A percentile compares a stretch with the other conserved stretches of the same genome.
Conservation (phyloP, 1,140 invertebrate species). For the Prorops nasuta region DNA sequence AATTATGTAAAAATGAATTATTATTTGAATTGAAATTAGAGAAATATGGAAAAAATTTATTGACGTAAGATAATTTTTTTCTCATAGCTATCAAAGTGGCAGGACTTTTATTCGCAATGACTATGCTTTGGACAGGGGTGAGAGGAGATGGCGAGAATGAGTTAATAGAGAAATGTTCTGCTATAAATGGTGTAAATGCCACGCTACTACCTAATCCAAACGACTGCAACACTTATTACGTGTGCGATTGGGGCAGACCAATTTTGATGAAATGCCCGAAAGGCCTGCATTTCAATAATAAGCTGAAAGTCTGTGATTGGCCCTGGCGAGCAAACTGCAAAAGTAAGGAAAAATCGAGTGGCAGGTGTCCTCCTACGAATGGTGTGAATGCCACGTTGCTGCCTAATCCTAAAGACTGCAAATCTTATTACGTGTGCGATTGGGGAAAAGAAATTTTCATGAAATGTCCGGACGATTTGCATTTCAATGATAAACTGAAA, state of each 20-base stretch:
- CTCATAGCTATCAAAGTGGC: too few species aligned
- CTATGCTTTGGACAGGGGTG: too few species aligned
- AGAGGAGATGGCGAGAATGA: too few species aligned
- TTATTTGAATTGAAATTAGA: too few species aligned
- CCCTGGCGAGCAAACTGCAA: slow-evolving; percentile 53
- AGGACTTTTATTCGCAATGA: too few species aligned
- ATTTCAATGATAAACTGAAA: not conserved
- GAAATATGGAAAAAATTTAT: too few species aligned
- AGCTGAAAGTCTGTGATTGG: slow-evolving; percentile 59
- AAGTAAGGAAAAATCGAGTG: too few species aligned
- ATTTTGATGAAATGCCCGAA: slow-evolving; percentile 54
- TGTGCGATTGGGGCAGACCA: slow-evolving; percentile 55
- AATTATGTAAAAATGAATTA: too few species aligned
- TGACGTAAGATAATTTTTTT: too few species aligned
- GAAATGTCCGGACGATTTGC: not conserved
- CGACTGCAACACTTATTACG: slow-evolving; percentile 61
- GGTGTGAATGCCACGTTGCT: not conserved
- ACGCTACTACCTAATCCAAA: slow-evolving; percentile 53
- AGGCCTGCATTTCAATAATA: slow-evolving; percentile 59
- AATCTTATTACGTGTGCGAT: not conserved
- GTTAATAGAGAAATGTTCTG: too few species aligned
- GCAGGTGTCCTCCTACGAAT: not conserved
- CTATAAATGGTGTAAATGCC: slow-evolving; percentile 19
- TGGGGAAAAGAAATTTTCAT: not conserved
- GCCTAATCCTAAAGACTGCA: slow-evolving; percentile 2